Conservation (phyloP, 1,140 invertebrate species). For the Drosophila kepulauana region DNA sequence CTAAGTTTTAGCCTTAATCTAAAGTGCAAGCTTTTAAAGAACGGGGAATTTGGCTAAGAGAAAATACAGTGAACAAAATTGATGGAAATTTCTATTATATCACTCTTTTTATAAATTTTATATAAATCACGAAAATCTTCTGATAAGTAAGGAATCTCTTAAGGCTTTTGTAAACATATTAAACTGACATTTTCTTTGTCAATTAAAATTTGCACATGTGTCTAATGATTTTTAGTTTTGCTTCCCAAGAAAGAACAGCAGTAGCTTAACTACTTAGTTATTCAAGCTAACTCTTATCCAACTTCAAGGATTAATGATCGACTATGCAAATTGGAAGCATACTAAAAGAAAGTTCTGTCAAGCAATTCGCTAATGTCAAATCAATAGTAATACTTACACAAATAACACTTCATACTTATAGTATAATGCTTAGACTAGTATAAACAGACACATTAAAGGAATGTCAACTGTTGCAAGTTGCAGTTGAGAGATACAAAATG, state of each 20-base stretch:
- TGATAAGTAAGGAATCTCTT: no score
- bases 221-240: neutral
- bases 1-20: neutral
- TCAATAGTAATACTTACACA: conserved; percentile 1
- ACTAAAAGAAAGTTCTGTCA: neutral
- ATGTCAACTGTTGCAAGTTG: conserved; percentile 34
- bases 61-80: no score
- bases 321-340: no score
- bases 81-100: no score
- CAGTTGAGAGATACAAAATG: conserved; percentile 29
- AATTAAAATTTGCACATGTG: neutral
- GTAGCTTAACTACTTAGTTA: no score
- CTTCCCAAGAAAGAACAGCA: neutral
- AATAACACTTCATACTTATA: neutral
- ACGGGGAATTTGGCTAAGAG: no score
- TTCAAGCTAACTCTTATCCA: no score
- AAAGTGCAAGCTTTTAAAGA: conserved; percentile 1
- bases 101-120: no score
- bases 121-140: no score
- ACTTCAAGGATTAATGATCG: no score
- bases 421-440: neutral
- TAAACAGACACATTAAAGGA: conserved; percentile 7
- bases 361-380: conserved; percentile 4
- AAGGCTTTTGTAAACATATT: no score
- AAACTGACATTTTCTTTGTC: no score